Evolutionary conservation across 2,113 vertebrate genomes (phyloP).

Genomic region (Apaloderma vittatum): DNA sequence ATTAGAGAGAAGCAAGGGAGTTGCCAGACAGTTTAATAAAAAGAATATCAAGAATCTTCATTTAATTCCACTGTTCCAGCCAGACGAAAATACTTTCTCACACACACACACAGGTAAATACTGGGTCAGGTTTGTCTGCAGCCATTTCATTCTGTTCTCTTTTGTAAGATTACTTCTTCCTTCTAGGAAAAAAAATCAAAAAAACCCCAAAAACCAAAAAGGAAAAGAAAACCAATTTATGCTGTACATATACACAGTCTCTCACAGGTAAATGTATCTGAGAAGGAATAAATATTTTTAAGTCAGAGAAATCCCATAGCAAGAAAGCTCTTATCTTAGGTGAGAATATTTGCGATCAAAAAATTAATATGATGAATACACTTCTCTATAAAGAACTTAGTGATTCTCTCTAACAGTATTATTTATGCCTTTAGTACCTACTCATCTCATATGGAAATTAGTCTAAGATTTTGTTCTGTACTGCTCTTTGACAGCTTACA

Average conservation of each 20-base stretch:
- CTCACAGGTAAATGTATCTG: background rate
- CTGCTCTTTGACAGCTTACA: slow-evolving; percentile 28
- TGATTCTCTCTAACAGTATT: background rate
- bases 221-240: background rate
- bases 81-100: background rate
- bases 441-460: slow-evolving; percentile 34
- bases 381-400: background rate
- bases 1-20: background rate
- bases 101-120: background rate
- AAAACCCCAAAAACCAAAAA: background rate
- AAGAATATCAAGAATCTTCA: background rate
- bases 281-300: background rate
- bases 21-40: background rate
- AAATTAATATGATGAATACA: background rate
- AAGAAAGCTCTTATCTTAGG: background rate
- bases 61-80: background rate
- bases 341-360: background rate
- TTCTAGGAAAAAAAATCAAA: too few relatives aligned
- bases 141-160: background rate
- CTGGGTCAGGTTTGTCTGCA: background rate
- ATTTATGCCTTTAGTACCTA: background rate
- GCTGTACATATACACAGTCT: background rate
- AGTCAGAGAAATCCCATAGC: background rate
- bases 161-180: background rate
- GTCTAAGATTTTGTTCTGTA: slow-evolving; percentile 33